Evolutionary conservation across 2,888 invertebrate genomes (phyloP).

Genomic region (Phalangium opilio): DNA sequence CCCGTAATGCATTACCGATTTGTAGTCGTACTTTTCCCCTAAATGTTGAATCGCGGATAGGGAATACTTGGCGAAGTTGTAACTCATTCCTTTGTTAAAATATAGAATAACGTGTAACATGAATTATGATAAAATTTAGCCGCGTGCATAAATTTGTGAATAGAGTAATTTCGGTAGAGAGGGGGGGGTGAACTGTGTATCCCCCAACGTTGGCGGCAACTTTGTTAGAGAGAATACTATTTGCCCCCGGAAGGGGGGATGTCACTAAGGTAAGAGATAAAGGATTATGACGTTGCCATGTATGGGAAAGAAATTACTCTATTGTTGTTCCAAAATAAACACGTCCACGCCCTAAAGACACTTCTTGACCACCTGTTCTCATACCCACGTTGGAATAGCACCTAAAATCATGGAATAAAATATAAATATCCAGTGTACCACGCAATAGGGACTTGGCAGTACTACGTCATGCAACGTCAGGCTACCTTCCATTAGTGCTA

Average conservation of each 20-base stretch:
- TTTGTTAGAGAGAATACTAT: too few species aligned
- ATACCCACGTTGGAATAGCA: conserved; percentile 12
- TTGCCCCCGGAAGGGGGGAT: too few species aligned
- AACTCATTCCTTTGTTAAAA: background rate
- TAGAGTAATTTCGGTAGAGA: too few species aligned
- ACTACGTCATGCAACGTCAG: too few species aligned
- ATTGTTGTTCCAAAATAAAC: conserved; percentile 33
- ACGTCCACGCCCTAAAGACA: conserved; percentile 27
- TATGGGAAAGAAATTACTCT: too few species aligned
- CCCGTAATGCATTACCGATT: conserved; percentile 61
- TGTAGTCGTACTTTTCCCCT: conserved; percentile 41
- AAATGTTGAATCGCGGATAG: conserved; percentile 28
- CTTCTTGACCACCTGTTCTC: conserved; percentile 8
- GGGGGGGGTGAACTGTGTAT: too few species aligned
- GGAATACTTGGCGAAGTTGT: background rate
- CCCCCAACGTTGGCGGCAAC: too few species aligned
- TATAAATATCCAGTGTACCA: background rate
- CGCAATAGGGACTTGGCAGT: too few species aligned
- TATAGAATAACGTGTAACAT: background rate
- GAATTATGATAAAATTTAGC: conserved; percentile 10
- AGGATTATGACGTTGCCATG: too few species aligned
- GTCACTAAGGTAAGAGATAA: too few species aligned
- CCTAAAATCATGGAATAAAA: too few species aligned
- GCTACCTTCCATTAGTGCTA: too few species aligned
- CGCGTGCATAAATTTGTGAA: conserved; percentile 21